These are phyloP conservation scores for Lobophora halterata DNA, from an alignment of 2,888 invertebrate genomes.

Conservation along the genomic window DNA sequence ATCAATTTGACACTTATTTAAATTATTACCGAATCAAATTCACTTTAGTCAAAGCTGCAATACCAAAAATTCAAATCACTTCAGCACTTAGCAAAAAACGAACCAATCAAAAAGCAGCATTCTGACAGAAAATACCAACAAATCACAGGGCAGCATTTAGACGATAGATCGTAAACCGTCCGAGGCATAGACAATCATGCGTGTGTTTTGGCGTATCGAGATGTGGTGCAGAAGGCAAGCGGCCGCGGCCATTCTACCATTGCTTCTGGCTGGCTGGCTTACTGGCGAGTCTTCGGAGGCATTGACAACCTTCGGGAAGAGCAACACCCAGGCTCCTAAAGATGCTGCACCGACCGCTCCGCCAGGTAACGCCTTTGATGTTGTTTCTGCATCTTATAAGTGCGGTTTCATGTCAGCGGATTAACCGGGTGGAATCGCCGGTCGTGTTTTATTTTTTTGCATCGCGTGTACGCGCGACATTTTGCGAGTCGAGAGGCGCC, in stretches of 20 bases:
- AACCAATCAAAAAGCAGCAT: constrained; percentile 14
- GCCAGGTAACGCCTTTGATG: constrained; percentile 65
- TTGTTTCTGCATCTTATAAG: constrained; percentile 1
- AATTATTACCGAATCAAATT: no score
- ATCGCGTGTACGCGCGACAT: no score
- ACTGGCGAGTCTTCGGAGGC: constrained; percentile 80
- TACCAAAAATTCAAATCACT: neutral
- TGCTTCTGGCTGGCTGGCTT: constrained; percentile 64
- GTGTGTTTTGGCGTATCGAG: constrained; percentile 61
- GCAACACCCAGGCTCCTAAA: constrained; percentile 80
- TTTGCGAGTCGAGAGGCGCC: no score
- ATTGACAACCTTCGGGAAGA: constrained; percentile 86
- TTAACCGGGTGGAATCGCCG: no score
- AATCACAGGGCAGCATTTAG: constrained; percentile 4
- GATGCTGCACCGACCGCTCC: constrained; percentile 78
- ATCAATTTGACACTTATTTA: no score
- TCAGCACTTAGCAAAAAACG: constrained; percentile 1
- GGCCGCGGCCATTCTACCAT: constrained; percentile 60
- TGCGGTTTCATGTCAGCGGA: no score
- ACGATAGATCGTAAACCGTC: constrained; percentile 15
- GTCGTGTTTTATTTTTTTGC: no score
- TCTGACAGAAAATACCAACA: constrained; percentile 3
- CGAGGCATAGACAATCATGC: constrained; percentile 45
- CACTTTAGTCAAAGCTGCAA: no score
- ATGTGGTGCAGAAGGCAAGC: constrained; percentile 69